These are phyloP conservation scores for Mycogona germanica DNA, from an alignment of 2,888 invertebrate genomes.

Conservation along the genomic window DNA sequence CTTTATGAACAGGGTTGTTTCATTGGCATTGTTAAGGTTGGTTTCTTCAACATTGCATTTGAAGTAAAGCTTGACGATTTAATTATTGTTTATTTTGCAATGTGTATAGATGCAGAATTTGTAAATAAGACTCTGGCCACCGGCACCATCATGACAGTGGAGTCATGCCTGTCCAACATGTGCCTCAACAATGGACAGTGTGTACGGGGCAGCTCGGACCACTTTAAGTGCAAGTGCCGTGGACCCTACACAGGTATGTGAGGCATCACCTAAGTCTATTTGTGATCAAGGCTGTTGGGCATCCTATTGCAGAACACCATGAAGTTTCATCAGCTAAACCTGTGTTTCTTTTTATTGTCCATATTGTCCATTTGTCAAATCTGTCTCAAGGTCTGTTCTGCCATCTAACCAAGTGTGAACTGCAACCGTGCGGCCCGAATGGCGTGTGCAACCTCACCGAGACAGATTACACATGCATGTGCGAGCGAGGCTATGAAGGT, in stretches of 20 bases:
- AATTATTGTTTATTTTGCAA: neutral
- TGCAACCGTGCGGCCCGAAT: constrained; percentile 53
- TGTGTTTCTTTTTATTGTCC: neutral
- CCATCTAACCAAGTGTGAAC: constrained; percentile 58
- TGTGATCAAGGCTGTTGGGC: no score
- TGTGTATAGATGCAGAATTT: constrained; percentile 35
- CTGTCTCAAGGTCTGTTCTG: constrained; percentile 53
- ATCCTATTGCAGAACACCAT: no score
- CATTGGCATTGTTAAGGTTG: no score
- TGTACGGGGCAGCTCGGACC: constrained; percentile 29
- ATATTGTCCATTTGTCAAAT: neutral
- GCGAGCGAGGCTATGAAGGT: constrained; percentile 52
- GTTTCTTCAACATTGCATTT: no score
- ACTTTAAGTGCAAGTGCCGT: constrained; percentile 48
- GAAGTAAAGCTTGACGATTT: neutral
- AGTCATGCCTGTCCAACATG: constrained; percentile 59
- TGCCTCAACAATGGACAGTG: constrained; percentile 59
- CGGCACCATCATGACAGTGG: constrained; percentile 22
- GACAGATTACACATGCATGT: constrained; percentile 45
- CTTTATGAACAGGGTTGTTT: no score
- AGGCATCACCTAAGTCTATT: no score
- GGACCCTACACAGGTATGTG: constrained; percentile 58
- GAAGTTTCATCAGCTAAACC: no score
- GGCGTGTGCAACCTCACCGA: constrained; percentile 44
- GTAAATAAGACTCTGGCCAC: constrained; percentile 38